phyloP scores from a whole-genome alignment of 1,140 invertebrate genomes.

The Eubasilissa regina region DNA sequence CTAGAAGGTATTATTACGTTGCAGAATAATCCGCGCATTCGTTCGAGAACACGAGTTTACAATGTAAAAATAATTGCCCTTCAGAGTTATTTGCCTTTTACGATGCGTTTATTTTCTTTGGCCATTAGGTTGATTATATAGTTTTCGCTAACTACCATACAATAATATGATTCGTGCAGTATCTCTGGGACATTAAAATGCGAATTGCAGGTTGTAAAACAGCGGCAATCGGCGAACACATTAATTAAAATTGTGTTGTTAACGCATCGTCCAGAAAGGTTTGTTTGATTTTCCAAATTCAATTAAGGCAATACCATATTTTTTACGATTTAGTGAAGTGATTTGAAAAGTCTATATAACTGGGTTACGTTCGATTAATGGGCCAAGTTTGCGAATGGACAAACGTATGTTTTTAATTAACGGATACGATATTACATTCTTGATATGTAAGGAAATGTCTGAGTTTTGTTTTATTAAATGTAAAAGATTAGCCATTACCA shows the following conservation, averaged over 20 bases:
- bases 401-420: no score
- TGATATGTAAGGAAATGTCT: no score
- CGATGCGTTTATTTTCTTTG: slow-evolving; percentile 5
- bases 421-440: no score
- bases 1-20: no score
- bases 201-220: slow-evolving; percentile 9
- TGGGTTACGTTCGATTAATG: no score
- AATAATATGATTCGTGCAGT: background rate
- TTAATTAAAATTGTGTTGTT: slow-evolving; percentile 4
- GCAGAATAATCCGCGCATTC: no score
- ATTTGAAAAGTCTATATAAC: no score
- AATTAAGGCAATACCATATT: background rate
- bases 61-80: background rate
- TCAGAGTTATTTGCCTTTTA: background rate
- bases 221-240: background rate
- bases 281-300: background rate
- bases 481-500: no score
- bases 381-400: no score
- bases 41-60: background rate
- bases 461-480: no score
- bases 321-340: no score
- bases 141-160: background rate
- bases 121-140: background rate
- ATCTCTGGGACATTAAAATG: background rate
- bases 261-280: background rate